Percentiles rank a stretch among this genome's conserved stretches.
Evolutionary conservation across 64 coral and sea anemone genomes (phyloP).

Genomic region (Actinia equina): DNA sequence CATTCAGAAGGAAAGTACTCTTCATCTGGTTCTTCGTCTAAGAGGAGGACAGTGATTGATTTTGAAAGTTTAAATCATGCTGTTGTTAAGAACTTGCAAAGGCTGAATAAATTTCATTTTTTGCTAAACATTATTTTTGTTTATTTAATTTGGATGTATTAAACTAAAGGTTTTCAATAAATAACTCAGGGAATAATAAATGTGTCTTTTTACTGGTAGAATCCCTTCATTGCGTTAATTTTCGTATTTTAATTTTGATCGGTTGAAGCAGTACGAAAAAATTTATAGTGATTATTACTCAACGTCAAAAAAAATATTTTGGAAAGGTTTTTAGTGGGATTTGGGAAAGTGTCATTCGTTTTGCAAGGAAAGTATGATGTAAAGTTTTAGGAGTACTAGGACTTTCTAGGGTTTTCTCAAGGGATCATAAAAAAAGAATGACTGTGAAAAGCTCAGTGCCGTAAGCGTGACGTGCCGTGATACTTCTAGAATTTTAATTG

Average conservation of each 20-base stretch:
- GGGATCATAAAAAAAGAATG: too few relatives aligned
- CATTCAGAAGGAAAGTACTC: constrained; percentile 97
- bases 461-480: too few relatives aligned
- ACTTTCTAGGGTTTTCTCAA: too few relatives aligned
- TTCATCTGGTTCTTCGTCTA: constrained; percentile 93
- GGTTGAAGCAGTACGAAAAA: too few relatives aligned
- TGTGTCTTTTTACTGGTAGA: not conserved
- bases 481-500: too few relatives aligned
- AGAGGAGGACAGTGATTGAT: constrained; percentile 57
- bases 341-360: too few relatives aligned
- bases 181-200: not conserved
- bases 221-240: not conserved
- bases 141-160: not conserved
- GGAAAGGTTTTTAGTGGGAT: too few relatives aligned
- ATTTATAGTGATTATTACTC: too few relatives aligned
- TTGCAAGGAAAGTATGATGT: too few relatives aligned
- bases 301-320: too few relatives aligned
- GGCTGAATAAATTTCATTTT: not conserved
- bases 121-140: not conserved
- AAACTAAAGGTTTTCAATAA: not conserved
- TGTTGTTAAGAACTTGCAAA: not conserved
- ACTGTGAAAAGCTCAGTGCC: too few relatives aligned
- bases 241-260: not conserved
- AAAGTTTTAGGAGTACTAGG: too few relatives aligned
- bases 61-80: not conserved